phyloP scores from a whole-genome alignment of 2,888 invertebrate genomes.

The Eilema depressum region DNA sequence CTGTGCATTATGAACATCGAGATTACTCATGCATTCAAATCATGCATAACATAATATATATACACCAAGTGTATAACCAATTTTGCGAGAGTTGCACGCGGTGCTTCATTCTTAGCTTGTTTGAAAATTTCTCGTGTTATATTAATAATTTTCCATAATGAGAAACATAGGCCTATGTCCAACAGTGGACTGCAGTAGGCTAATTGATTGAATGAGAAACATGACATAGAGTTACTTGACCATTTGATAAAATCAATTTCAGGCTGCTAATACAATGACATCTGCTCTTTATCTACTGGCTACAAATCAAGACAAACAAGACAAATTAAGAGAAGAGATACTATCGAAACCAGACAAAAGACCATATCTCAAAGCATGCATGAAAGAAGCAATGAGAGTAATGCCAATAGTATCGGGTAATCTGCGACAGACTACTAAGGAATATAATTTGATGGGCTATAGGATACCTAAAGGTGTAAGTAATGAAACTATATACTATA shows the following conservation, averaged over 20 bases:
- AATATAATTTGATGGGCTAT: constrained; percentile 88
- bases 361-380: constrained; percentile 89
- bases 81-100: no score
- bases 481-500: not conserved
- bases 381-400: constrained; percentile 90
- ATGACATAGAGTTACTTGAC: no score
- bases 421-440: constrained; percentile 81
- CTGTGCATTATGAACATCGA: no score
- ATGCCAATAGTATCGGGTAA: constrained; percentile 88
- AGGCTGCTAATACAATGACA: constrained; percentile 87
- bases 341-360: constrained; percentile 64
- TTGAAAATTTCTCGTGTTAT: no score
- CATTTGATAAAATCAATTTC: constrained; percentile 24
- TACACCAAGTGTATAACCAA: no score
- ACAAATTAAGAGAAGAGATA: constrained; percentile 87
- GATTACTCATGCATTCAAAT: no score
- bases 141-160: no score
- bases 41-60: no score
- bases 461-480: constrained; percentile 62
- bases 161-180: no score
- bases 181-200: no score
- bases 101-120: no score
- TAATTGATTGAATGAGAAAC: no score
- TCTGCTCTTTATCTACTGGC: constrained; percentile 88
- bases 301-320: constrained; percentile 88